Base-by-base conservation (phyloP, 2,797 vertebrate species). In the Babyrousa celebensis region DNA sequence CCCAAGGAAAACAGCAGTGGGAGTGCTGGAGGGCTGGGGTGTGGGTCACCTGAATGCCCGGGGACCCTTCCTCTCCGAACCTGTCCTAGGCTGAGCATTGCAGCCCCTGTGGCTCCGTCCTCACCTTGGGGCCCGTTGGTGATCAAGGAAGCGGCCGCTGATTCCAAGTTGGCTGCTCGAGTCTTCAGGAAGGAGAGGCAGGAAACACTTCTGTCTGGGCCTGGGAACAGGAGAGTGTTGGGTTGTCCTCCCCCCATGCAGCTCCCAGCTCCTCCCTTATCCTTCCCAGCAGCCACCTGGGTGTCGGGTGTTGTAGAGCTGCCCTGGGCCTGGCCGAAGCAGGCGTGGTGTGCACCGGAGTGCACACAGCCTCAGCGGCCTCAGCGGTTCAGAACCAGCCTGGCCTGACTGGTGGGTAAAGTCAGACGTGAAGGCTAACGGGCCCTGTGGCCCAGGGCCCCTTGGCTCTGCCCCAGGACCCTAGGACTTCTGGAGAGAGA, bases 101-200 rank as follows among this genome's bases (percentile, higher is more conserved):
- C 43, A 48, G 23, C 2, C 54, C 25, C 18, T 1, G 2, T 9
- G 65, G 23, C 43, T 29, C 71, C 52, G 14, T 2, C 72, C 97
- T 97, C 96, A 99, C 99, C 99, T 98, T 70, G 75, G 18, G 97
- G 89, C 10, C 98, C 97, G 1, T 97, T 98, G 32, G 99, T 99
- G 94, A 99, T 60, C 2, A 99, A 98, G 32, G 96, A 97, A 17
- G 98, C 97, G 20, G 97, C 79, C 11, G 96, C 72, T 3, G 97
- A 97, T 3, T 98, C 97, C 78, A 97, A 16, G 43, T 96, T 97
- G 93, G 97, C 86, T 1, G 90, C 95, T 3, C n/a, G 40, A 36
- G 96, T 98, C 96, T 97, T 98, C 10, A 99, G 94, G 98, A 99
- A 99, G 68, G 98, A 4, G 0, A 98, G 96, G 93, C 98, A 98